Conservation (phyloP, 2,888 invertebrate species). For the Schizotus pectinicornis region DNA sequence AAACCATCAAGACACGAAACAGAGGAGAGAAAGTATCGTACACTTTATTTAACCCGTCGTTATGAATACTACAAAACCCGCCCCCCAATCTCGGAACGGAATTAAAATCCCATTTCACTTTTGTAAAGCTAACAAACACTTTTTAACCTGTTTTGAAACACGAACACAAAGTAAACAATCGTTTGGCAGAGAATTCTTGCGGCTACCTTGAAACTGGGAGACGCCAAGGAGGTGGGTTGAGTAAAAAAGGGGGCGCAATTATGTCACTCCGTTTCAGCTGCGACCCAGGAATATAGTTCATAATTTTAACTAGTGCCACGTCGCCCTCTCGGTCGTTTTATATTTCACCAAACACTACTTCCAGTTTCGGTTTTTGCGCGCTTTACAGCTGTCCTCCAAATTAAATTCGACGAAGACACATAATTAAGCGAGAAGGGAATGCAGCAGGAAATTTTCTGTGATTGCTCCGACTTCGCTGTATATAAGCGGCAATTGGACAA, state of each 20-base stretch:
- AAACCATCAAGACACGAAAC: conserved; percentile 10
- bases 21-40: too few relatives aligned
- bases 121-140: too few relatives aligned
- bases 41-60: too few relatives aligned
- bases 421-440: too few relatives aligned
- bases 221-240: conserved; percentile 9
- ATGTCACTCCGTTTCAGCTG: conserved; percentile 26
- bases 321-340: conserved; percentile 16
- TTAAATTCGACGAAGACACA: conserved; percentile 10
- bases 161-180: conserved; percentile 23
- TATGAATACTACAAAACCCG: too few relatives aligned
- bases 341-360: conserved; percentile 7
- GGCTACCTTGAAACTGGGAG: conserved; percentile 4
- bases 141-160: not conserved
- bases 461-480: too few relatives aligned
- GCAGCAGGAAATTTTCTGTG: too few relatives aligned
- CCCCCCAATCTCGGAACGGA: too few relatives aligned
- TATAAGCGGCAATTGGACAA: too few relatives aligned
- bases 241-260: conserved; percentile 18
- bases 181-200: conserved; percentile 24
- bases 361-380: conserved; percentile 15
- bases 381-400: conserved; percentile 1
- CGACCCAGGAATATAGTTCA: conserved; percentile 14
- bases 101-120: too few relatives aligned
- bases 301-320: conserved; percentile 22